A percentile compares a stretch with the other conserved stretches of the same genome.
Evolutionary conservation across 2,113 vertebrate genomes (phyloP).

Genomic region (Trachemys scripta): DNA sequence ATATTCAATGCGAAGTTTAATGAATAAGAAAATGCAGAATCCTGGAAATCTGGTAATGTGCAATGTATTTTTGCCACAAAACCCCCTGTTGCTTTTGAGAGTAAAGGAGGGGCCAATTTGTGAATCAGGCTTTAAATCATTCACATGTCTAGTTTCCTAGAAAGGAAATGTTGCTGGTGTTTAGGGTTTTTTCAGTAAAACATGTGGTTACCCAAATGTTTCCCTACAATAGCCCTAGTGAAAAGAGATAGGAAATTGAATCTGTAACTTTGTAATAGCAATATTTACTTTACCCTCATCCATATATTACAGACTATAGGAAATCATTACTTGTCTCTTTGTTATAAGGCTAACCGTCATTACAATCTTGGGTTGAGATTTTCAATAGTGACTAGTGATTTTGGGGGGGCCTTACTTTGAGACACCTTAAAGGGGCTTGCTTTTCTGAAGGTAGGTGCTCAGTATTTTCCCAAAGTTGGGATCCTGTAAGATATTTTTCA

Average conservation of each 20-base stretch:
- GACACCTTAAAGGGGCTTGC: neutral
- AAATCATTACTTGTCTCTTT: slow-evolving; percentile 51
- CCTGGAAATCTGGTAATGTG: slow-evolving; percentile 59
- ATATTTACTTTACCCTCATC: slow-evolving; percentile 62
- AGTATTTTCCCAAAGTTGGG: rapidly evolving
- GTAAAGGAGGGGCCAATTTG: slow-evolving; percentile 30
- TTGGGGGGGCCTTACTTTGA: slow-evolving; percentile 1
- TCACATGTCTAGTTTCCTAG: slow-evolving; percentile 42
- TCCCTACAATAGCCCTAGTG: slow-evolving; percentile 55
- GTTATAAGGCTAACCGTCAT: slow-evolving; percentile 38
- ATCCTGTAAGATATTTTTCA: neutral
- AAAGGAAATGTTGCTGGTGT: slow-evolving; percentile 58
- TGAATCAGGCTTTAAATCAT: slow-evolving; percentile 64
- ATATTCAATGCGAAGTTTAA: slow-evolving; percentile 67
- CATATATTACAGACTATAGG: slow-evolving; percentile 59
- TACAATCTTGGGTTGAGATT: slow-evolving; percentile 54
- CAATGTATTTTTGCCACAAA: slow-evolving; percentile 25
- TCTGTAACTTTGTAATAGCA: slow-evolving; percentile 52
- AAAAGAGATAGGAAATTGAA: slow-evolving; percentile 70
- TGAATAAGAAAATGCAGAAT: slow-evolving; percentile 55
- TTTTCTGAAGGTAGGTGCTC: neutral
- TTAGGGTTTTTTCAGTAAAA: slow-evolving; percentile 52
- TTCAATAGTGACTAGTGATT: slow-evolving; percentile 2
- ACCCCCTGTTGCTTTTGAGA: slow-evolving; percentile 2
- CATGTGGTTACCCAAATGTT: slow-evolving; percentile 55